Evolutionary conservation across 2,888 invertebrate species (phyloP).

Genomic region (Hofmannophila pseudospretella): DNA sequence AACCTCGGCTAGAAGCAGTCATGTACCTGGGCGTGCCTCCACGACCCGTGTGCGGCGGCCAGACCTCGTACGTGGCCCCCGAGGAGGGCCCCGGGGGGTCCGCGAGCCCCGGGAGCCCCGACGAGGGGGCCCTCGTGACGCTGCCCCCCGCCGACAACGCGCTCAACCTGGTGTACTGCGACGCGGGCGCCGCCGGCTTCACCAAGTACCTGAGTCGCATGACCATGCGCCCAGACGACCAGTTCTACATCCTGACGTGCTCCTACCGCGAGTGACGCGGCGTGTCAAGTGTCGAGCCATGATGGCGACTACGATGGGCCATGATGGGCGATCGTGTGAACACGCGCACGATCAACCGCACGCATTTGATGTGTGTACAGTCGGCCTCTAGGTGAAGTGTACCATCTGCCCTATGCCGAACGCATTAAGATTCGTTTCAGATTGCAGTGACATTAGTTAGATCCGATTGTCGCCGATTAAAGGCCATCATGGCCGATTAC

Average conservation of each 20-base stretch:
- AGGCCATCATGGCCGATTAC: too few relatives aligned
- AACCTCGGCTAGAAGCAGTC: constrained; percentile 44
- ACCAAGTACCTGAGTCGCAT: constrained; percentile 61
- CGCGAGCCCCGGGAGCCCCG: constrained; percentile 22
- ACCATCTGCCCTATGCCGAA: too few relatives aligned
- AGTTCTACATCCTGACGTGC: constrained; percentile 55
- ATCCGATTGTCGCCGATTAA: too few relatives aligned
- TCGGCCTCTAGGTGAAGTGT: neutral
- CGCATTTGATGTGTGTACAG: too few relatives aligned
- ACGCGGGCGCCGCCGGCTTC: constrained; percentile 69
- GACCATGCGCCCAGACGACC: constrained; percentile 28
- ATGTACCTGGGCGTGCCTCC: constrained; percentile 47
- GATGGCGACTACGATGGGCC: too few relatives aligned
- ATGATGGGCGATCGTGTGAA: too few relatives aligned
- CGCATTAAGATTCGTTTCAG: too few relatives aligned
- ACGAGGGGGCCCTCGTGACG: constrained; percentile 75
- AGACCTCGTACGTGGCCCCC: constrained; percentile 52
- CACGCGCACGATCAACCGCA: too few relatives aligned
- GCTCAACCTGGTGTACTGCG: constrained; percentile 80
- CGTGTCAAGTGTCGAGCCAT: too few relatives aligned
- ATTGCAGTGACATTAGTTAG: too few relatives aligned
- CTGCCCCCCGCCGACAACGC: constrained; percentile 82
- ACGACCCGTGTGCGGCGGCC: constrained; percentile 35
- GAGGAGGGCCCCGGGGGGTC: constrained; percentile 36
- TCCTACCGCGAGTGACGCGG: constrained; percentile 53